phyloP scores from a whole-genome alignment of 2,888 invertebrate genomes.

The Chydorus sphaericus region DNA sequence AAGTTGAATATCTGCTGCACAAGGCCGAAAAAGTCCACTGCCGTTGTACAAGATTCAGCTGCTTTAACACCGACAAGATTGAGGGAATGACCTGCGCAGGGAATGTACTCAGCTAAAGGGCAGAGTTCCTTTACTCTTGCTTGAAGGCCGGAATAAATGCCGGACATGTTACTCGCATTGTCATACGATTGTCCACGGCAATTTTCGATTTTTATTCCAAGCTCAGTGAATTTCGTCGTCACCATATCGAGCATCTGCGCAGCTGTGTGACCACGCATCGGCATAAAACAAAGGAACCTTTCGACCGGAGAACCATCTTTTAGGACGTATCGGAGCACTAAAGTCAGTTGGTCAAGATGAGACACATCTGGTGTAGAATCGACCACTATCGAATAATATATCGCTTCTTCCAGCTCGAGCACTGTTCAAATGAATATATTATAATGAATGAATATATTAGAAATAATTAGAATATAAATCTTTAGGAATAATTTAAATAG shows the following conservation, averaged over 20 bases:
- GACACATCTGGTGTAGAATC: slow-evolving; percentile 17
- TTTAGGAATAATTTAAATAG: no score
- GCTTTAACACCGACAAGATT: background rate
- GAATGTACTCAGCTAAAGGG: background rate
- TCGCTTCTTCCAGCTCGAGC: no score
- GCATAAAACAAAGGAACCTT: slow-evolving; percentile 15
- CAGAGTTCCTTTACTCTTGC: background rate
- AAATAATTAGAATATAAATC: no score
- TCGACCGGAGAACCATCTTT: slow-evolving; percentile 12
- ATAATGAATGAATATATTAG: no score
- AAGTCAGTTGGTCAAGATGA: slow-evolving; percentile 16
- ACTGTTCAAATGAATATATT: no score
- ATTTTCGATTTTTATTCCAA: background rate
- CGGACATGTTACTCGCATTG: slow-evolving; percentile 20
- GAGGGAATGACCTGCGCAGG: background rate
- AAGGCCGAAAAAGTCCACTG: background rate
- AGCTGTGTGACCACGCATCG: slow-evolving; percentile 10
- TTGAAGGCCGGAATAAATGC: slow-evolving; percentile 15
- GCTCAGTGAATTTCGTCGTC: background rate
- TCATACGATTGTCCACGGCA: slow-evolving; percentile 20
- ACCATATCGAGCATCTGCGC: slow-evolving; percentile 19
- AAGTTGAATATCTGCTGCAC: background rate
- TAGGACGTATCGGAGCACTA: slow-evolving; percentile 16
- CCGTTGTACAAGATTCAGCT: background rate
- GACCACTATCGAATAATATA: slow-evolving; percentile 16